phyloP scores from a whole-genome alignment of 2,888 invertebrate species.

The Melanostoma scalare region DNA sequence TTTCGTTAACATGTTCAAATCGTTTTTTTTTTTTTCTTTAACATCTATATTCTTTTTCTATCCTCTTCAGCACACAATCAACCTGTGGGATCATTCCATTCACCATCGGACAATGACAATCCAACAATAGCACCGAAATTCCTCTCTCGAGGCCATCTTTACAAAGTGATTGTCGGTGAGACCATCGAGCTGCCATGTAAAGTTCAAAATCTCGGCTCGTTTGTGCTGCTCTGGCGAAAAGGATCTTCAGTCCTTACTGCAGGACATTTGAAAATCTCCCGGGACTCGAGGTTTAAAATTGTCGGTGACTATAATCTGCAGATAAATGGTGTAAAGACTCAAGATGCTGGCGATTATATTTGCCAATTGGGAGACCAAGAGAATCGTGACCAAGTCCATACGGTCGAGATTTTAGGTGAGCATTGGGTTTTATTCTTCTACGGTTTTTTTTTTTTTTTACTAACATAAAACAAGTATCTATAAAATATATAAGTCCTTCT shows the following conservation, averaged over 20 bases:
- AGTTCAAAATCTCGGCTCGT: slow-evolving; percentile 88
- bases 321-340: slow-evolving; percentile 87
- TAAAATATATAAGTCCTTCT: neutral
- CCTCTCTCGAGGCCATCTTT: slow-evolving; percentile 89
- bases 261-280: slow-evolving; percentile 87
- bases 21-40: slow-evolving; percentile 2
- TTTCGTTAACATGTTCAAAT: slow-evolving; percentile 42
- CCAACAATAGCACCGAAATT: slow-evolving; percentile 86
- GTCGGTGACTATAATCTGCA: slow-evolving; percentile 88
- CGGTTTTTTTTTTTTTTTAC: neutral
- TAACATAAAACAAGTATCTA: slow-evolving; percentile 3
- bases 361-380: slow-evolving; percentile 89
- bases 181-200: slow-evolving; percentile 90
- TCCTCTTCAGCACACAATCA: slow-evolving; percentile 67
- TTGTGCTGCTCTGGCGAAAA: slow-evolving; percentile 87
- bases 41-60: slow-evolving; percentile 4
- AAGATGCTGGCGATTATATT: slow-evolving; percentile 88
- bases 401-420: slow-evolving; percentile 86
- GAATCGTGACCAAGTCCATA: slow-evolving; percentile 87
- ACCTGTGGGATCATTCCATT: slow-evolving; percentile 76
- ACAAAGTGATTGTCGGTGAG: slow-evolving; percentile 90
- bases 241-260: slow-evolving; percentile 88
- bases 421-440: neutral
- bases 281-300: slow-evolving; percentile 86
- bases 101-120: slow-evolving; percentile 76